Base-by-base conservation (phyloP, 2,113 vertebrate genomes). In the Neolamprologus ventralis region DNA sequence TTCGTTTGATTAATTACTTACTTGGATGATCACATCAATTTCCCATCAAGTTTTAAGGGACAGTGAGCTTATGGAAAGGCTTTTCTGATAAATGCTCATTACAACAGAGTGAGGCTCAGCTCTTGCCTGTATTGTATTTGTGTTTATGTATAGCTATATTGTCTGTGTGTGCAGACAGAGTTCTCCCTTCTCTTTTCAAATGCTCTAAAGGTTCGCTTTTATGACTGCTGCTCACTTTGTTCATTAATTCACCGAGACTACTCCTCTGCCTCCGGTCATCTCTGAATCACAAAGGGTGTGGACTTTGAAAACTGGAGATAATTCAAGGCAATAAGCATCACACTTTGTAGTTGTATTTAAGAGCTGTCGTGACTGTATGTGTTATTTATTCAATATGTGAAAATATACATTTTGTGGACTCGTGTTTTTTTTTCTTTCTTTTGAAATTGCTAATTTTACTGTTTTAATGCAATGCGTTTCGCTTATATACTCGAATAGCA, bases 371-470 rank as follows among this genome's bases (percentile, higher is more conserved):
- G 51, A 60, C 71, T 78, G 26, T 81, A 88, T 33, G 85, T 90
- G 85, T 87, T 87, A 89, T 93, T 91, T 55, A 90, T 87, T 94
- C 60, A 88, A 90, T 90, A 85, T 84, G 49, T 82, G 65, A 83
- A 73, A 75, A 47, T 92, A 91, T 89, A 63, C 28, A 71, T 85
- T 87, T 86, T 84, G 13, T 55, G 49, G 55, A 84, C n/a, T 42
- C 54, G 4, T 80, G 13, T 7, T 16, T 81, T 35, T 13, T 40
- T 35, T 80, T 5, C 16, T 42, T 1, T 91, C 81, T 89, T 90
- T 90, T 84, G 84, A 91, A 79, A 90, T 87, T 89, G 54, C 53
- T 12, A 17, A 75, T 78, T 21, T 79, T 53, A 12, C 9, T 16
- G 26, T 89, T 65, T 80, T 40, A 47, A 65, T 83, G 10, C 49